A percentile compares a stretch with the other conserved stretches of the same genome.
phyloP scores from a whole-genome alignment of 2,113 vertebrate genomes.

The Tichodroma muraria region DNA sequence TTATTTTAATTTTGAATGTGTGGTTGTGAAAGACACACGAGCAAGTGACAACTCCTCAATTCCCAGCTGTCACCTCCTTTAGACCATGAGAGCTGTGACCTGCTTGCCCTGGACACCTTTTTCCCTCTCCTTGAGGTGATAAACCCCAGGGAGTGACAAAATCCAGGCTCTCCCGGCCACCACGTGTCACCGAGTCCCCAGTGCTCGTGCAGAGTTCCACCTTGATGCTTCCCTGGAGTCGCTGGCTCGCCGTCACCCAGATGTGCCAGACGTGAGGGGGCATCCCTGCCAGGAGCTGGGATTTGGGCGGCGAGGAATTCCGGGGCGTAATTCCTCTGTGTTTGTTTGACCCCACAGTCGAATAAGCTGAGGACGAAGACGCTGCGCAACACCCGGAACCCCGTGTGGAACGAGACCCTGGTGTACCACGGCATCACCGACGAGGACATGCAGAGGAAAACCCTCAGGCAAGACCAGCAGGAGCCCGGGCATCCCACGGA shows the following conservation, averaged over 20 bases:
- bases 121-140: not conserved
- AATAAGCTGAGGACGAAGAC: constrained; percentile 96
- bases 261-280: not conserved
- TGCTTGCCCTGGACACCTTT: too few relatives aligned
- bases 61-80: not conserved
- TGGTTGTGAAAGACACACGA: not conserved
- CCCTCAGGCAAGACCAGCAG: constrained; percentile 75
- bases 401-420: constrained; percentile 89
- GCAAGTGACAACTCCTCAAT: not conserved
- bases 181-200: rapidly evolving
- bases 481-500: rapidly evolving
- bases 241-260: rapidly evolving
- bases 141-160: not conserved
- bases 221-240: not conserved
- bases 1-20: rapidly evolving
- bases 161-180: not conserved
- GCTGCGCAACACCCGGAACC: constrained; percentile 92
- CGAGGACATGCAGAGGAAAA: constrained; percentile 96
- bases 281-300: not conserved
- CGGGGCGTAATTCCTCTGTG: rapidly evolving
- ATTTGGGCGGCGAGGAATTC: too few relatives aligned
- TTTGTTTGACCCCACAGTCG: constrained; percentile 67
- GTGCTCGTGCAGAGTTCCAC: not conserved
- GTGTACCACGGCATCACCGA: constrained; percentile 93
- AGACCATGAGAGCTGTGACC: rapidly evolving